Evolutionary conservation across 2,888 invertebrate species (phyloP), one percentile per base, ranked within the genome.

Genomic region (Teinopalpus imperialis): DNA sequence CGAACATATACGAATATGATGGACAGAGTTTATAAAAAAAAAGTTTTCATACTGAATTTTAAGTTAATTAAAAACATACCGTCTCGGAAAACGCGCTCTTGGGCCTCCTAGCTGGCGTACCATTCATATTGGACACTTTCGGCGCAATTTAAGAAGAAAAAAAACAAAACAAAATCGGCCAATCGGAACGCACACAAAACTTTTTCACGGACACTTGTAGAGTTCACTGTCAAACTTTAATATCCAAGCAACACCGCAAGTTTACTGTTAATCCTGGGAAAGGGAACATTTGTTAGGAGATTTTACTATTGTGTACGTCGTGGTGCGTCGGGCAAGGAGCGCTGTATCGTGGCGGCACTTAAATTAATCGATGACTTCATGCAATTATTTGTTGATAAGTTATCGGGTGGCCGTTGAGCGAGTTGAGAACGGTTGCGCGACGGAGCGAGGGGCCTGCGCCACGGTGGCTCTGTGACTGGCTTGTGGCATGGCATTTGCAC

Each of bases 331-430:
- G 10, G 20, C 32, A 31, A 41, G 52, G 47, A 46, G 36, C 52
- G 45, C 48, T 50, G 51, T 48, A 48, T 51, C 32, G 57, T 44
- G 43, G 53, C 47, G 59, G 53, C 66, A 78, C 71, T 81, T 76
- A 77, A 76, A 76, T 78, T 66, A 69, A 80, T 79, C 82, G 86
- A 83, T 87, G 87, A 87, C 83, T 85, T 83, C 85, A 86, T 85
- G 69, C 76, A 80, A 75, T 77, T 71, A 76, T 75, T 74, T 67
- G 66, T 72, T 81, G 83, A 83, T 83, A 87, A 82, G 78, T 82
- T 87, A 83, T 82, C 82, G 81, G 63, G 63, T 63, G 61, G 51
- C n/a, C 40, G 50, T 52, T 48, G 54, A 52, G 54, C 48, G 50
- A 59, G 50, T 56, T 53, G 40, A 45, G 43, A 45, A 39, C 44